phyloP scores from a whole-genome alignment of 2,797 vertebrate species.

The Gadopsis marmoratus region DNA sequence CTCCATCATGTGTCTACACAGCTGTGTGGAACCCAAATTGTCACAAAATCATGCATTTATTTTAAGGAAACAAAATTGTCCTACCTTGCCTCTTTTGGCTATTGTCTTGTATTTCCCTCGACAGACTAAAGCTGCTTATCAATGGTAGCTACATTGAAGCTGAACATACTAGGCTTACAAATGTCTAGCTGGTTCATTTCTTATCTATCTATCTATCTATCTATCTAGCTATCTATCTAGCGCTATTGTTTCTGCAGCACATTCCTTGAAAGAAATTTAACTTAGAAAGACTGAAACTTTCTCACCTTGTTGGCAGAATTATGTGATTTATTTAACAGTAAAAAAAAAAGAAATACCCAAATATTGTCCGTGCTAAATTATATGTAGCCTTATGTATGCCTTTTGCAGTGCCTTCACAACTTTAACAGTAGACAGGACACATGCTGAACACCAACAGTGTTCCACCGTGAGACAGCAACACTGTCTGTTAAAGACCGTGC shows the following conservation, averaged over 20 bases:
- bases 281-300: background rate
- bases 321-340: background rate
- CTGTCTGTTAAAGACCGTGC: background rate
- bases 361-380: background rate
- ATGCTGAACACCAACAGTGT: background rate
- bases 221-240: background rate
- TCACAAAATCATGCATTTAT: slow-evolving; percentile 15
- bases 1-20: background rate
- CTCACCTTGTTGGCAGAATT: background rate
- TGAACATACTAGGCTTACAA: slow-evolving; percentile 22
- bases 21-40: background rate
- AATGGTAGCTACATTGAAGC: slow-evolving; percentile 17
- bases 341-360: background rate
- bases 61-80: slow-evolving; percentile 30
- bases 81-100: background rate
- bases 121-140: slow-evolving; percentile 58
- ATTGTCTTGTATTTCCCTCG: slow-evolving; percentile 41
- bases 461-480: background rate
- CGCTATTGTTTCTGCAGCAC: background rate
- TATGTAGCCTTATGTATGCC: background rate
- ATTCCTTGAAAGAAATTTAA: background rate
- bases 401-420: background rate
- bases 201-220: background rate
- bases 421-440: slow-evolving; percentile 6
- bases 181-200: slow-evolving; percentile 13